phyloP scores from a whole-genome alignment of 2,888 invertebrate genomes.

The Erebia palarica region DNA sequence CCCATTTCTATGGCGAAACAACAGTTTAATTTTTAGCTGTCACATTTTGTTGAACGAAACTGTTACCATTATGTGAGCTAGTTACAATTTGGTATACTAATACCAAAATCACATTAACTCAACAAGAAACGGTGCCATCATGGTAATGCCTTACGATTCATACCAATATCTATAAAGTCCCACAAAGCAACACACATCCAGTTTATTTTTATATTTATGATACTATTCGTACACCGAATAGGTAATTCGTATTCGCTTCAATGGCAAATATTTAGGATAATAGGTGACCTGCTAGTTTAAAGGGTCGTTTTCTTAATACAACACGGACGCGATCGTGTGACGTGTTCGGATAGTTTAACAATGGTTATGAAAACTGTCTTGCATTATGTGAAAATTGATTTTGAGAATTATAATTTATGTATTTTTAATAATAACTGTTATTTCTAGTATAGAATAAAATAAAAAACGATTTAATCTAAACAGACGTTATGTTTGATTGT shows the following conservation, averaged over 20 bases:
- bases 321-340: neutral
- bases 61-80: neutral
- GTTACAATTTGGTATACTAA: neutral
- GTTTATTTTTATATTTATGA: slow-evolving; percentile 25
- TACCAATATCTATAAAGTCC: slow-evolving; percentile 11
- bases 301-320: slow-evolving; percentile 3
- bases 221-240: slow-evolving; percentile 21
- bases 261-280: slow-evolving; percentile 32
- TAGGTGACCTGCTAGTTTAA: slow-evolving; percentile 32
- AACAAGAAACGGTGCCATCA: neutral
- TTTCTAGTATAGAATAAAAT: too few species aligned
- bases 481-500: too few species aligned
- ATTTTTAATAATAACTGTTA: too few species aligned
- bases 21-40: too few species aligned
- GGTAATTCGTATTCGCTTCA: slow-evolving; percentile 24
- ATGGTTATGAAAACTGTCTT: neutral
- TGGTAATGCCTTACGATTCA: neutral
- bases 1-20: too few species aligned
- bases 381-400: too few species aligned
- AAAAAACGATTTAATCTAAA: too few species aligned
- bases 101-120: neutral
- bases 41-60: neutral
- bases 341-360: neutral
- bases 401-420: too few species aligned
- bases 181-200: slow-evolving; percentile 11